Evolutionary conservation across 2,888 invertebrate genomes (phyloP).

Genomic region (Synergus laeviventris): DNA sequence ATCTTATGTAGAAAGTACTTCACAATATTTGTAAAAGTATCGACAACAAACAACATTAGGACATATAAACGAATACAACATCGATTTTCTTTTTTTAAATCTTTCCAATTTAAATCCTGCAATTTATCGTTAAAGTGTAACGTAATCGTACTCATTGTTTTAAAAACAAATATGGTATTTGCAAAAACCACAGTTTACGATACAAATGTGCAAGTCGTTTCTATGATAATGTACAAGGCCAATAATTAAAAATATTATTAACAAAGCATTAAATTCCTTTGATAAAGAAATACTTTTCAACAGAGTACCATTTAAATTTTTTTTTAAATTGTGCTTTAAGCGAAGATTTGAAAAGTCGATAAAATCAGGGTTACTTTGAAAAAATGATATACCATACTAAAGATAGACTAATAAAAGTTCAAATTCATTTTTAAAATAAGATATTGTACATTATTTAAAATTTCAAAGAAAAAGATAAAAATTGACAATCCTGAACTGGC

Average conservation of each 20-base stretch:
- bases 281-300: not conserved
- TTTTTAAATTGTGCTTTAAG: slow-evolving; percentile 4
- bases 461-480: not conserved
- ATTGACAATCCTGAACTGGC: not conserved
- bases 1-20: slow-evolving; percentile 25
- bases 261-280: not conserved
- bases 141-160: not conserved
- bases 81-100: slow-evolving; percentile 22
- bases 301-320: not conserved
- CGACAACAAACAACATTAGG: slow-evolving; percentile 24
- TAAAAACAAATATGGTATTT: slow-evolving; percentile 4
- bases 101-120: slow-evolving; percentile 21
- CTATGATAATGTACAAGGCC: slow-evolving; percentile 6
- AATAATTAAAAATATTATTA: not conserved
- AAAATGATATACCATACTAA: not conserved
- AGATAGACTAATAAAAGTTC: no score
- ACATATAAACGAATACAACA: slow-evolving; percentile 34
- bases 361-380: not conserved
- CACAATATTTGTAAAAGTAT: slow-evolving; percentile 33
- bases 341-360: not conserved
- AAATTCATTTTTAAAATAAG: no score
- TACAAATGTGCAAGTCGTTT: not conserved
- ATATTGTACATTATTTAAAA: not conserved
- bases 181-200: not conserved
- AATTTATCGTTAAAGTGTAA: not conserved